phyloP scores from a whole-genome alignment of 2,888 invertebrate species.

The Drosophila meridiana region DNA sequence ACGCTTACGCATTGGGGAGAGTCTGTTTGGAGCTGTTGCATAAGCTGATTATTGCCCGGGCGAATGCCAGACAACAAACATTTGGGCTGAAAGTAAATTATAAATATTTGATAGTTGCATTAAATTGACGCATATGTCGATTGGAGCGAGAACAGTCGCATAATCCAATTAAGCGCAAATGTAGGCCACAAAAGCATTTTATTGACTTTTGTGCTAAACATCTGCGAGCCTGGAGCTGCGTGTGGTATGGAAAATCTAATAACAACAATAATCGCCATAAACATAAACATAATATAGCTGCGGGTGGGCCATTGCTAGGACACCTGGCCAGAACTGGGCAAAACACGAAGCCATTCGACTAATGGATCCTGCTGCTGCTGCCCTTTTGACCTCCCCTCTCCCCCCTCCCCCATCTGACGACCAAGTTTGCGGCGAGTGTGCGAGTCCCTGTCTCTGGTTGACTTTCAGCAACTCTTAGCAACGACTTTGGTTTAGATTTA shows the following conservation, averaged over 20 bases:
- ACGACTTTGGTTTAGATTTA: constrained; percentile 57
- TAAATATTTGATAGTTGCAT: constrained; percentile 6
- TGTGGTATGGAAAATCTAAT: constrained; percentile 55
- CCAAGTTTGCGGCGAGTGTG: constrained; percentile 24
- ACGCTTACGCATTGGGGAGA: constrained; percentile 1
- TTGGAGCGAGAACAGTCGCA: constrained; percentile 15
- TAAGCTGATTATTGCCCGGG: constrained; percentile 24
- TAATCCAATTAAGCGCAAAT: constrained; percentile 69
- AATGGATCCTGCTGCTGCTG: constrained; percentile 63
- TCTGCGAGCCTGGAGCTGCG: constrained; percentile 8
- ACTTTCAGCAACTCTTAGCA: constrained; percentile 68
- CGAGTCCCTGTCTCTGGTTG: constrained; percentile 50
- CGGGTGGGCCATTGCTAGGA: constrained; percentile 34
- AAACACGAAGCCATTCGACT: constrained; percentile 70
- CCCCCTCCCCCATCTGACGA: background rate
- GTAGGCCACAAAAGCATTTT: constrained; percentile 61
- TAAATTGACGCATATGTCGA: constrained; percentile 3
- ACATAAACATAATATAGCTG: constrained; percentile 51
- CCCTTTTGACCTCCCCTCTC: constrained; percentile 14
- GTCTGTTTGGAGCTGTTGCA: constrained; percentile 6
- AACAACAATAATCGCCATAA: constrained; percentile 75
- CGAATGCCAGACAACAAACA: background rate
- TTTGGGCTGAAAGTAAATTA: background rate
- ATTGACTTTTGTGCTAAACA: constrained; percentile 69
- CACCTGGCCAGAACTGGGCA: constrained; percentile 40